Evolutionary conservation across 35 echinoderm and acorn worm genomes (phyloP), one percentile per base, ranked within the genome.

Genomic region (Strongylocentrotus purpuratus): DNA sequence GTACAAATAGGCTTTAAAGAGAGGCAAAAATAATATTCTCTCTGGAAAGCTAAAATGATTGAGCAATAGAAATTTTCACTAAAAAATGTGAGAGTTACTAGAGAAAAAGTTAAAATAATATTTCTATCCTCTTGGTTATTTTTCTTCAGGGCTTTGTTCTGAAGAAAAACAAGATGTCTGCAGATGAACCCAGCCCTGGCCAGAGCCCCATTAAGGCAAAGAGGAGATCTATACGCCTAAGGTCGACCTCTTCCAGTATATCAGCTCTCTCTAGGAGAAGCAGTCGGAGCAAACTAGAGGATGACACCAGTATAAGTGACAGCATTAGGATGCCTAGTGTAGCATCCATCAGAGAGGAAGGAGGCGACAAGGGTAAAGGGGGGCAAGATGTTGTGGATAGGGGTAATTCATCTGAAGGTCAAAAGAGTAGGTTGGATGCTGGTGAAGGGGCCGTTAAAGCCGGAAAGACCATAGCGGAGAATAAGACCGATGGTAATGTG

Each of bases 151-250:
- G 91, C 91, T 58, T 93, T 47, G 91, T 93, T 31, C 12, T 47
- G 48, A 93, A 93, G 91, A 93, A 48, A 32, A 93, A 46, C 48
- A 47, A 45, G 45, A 93, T 93, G 91, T 93, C 91, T 10, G 89
- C 25, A 50, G 91, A 93, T 47, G 91, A 93, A 48, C 33, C 46
- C 13, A 93, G 46, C 46, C 91, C 45, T 46, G 46, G n/a, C 31
- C 91, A 47, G 46, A 93, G 91, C 91, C 91, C 91, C 13, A 31
- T 55, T 2, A 93, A 93, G 48, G 31, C 14, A 25, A 93, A 93
- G 91, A 47, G 91, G 46, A 47, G 91, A 93, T 93, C 91, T 48
- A 4, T 93, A 31, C 91, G 91, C n/a, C n/a, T 93, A 1, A 93
- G 25, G 48, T 93, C 91, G 5, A 58, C n/a, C 31, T 5, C 48